Evolutionary conservation across 2,797 vertebrate species (phyloP).

Genomic region (Myotis myotis): DNA sequence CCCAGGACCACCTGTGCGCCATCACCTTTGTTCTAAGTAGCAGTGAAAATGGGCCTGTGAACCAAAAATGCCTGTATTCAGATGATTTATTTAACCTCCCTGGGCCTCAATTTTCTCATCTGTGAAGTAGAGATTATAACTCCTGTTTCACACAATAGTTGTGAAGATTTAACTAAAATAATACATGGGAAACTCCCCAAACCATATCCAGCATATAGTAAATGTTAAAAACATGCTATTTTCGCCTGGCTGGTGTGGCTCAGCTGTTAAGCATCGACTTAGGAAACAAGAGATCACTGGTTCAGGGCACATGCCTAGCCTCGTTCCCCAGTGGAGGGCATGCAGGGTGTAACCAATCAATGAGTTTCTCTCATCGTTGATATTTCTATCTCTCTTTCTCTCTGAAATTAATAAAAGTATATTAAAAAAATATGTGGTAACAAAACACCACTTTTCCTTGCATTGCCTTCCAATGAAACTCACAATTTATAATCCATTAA

Average conservation of each 20-base stretch:
- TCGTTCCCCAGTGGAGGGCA: no score
- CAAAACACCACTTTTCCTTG: neutral
- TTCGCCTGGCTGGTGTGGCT: no score
- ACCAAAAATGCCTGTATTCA: neutral
- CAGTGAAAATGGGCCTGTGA: neutral
- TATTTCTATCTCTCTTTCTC: no score
- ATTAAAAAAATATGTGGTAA: neutral
- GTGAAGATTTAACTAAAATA: neutral
- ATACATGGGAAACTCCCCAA: neutral
- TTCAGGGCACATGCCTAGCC: no score
- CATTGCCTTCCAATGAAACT: neutral
- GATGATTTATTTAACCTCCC: neutral
- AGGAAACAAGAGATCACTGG: no score
- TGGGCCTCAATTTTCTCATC: neutral
- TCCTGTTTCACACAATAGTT: neutral
- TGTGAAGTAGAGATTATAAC: neutral
- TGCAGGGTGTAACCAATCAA: no score
- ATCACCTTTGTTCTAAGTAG: neutral
- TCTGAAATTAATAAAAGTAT: no score
- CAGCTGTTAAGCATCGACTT: no score
- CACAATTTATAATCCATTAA: neutral
- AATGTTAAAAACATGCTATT: neutral
- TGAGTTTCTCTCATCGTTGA: no score
- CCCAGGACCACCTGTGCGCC: neutral
- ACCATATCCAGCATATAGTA: neutral